phyloP scores from a whole-genome alignment of 2,797 vertebrate genomes.

The Coilia nasus region DNA sequence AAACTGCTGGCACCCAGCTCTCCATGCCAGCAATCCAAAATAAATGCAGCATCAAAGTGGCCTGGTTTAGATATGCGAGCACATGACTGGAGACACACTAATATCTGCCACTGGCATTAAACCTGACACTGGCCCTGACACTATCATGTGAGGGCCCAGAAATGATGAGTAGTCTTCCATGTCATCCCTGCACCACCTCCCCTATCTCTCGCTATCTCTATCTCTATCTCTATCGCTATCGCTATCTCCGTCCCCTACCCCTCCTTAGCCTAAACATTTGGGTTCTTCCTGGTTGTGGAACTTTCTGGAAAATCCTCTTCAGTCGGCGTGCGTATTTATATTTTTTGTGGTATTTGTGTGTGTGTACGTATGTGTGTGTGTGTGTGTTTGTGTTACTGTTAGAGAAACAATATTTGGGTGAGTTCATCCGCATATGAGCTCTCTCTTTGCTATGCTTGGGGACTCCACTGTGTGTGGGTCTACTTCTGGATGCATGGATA shows the following conservation, averaged over 20 bases:
- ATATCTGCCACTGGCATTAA: conserved; percentile 18
- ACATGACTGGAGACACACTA: not conserved
- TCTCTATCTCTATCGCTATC: too few relatives aligned
- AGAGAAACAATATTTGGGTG: not conserved
- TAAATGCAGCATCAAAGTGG: not conserved
- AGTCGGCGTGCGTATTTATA: not conserved
- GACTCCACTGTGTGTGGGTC: not conserved
- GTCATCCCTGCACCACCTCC: not conserved
- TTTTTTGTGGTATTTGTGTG: not conserved
- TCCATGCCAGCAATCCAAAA: not conserved
- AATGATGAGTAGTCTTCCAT: not conserved
- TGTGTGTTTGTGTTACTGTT: not conserved
- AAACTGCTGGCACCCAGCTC: not conserved
- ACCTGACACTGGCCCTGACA: conserved; percentile 15
- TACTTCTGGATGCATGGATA: not conserved
- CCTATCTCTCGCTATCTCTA: not conserved
- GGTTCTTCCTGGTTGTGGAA: not conserved
- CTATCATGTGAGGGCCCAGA: not conserved
- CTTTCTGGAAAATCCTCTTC: not conserved
- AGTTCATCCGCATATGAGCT: not conserved
- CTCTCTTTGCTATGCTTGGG: not conserved
- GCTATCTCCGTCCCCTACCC: not conserved
- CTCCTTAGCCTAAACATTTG: not conserved
- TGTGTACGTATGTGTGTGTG: too few relatives aligned
- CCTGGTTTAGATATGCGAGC: not conserved